phyloP scores from a whole-genome alignment of 2,888 invertebrate genomes.

The Oxystoma pomonae region DNA sequence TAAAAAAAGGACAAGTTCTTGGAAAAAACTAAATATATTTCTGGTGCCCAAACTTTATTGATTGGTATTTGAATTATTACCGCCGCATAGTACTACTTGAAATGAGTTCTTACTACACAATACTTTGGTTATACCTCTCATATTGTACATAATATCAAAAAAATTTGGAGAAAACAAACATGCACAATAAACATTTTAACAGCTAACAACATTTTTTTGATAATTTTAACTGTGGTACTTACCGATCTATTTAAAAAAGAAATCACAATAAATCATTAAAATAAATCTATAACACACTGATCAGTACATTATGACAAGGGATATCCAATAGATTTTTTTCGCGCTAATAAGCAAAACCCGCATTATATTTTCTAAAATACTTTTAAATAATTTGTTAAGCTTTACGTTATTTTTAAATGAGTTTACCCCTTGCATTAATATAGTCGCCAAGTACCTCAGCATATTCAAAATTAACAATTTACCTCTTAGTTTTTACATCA shows the following conservation, averaged over 20 bases:
- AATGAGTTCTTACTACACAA: background rate
- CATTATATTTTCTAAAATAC: background rate
- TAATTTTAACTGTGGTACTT: background rate
- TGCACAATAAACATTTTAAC: background rate
- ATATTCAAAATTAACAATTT: no score
- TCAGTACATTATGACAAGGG: background rate
- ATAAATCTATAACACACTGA: background rate
- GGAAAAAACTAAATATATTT: no score
- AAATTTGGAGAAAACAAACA: background rate
- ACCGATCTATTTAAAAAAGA: background rate
- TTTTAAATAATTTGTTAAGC: background rate
- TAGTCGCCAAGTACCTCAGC: background rate
- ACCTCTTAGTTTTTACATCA: background rate
- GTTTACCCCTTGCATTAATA: background rate
- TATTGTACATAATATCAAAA: background rate
- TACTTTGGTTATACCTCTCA: background rate
- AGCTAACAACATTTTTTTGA: background rate
- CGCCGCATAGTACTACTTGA: no score
- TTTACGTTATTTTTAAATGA: background rate
- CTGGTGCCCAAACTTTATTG: no score
- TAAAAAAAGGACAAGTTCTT: no score
- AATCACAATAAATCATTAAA: background rate
- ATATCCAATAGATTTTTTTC: background rate
- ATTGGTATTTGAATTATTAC: no score
- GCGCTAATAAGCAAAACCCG: background rate